Evolutionary conservation across 2,113 vertebrate genomes (phyloP).

Genomic region (Anarrhichthys ocellatus): DNA sequence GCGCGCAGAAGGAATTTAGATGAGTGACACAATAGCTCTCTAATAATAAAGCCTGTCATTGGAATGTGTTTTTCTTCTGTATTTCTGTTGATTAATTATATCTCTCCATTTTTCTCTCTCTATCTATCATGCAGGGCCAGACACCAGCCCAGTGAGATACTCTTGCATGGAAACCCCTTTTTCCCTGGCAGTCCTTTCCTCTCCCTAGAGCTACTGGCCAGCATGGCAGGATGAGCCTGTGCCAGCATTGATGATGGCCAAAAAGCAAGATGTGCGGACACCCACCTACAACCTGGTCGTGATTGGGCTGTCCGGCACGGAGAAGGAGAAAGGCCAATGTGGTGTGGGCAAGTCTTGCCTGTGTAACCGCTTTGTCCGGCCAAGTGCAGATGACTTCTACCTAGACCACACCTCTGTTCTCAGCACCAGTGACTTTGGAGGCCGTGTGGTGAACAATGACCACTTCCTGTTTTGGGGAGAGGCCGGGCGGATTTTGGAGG

Average conservation of each 20-base stretch:
- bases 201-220: constrained; percentile 77
- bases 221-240: constrained; percentile 90
- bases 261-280: constrained; percentile 95
- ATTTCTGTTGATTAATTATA: constrained; percentile 49
- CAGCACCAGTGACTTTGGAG: constrained; percentile 98
- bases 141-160: constrained; percentile 60
- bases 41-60: constrained; percentile 44
- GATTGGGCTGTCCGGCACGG: constrained; percentile 96
- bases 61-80: constrained; percentile 29
- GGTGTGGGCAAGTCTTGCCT: constrained; percentile 97
- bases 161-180: constrained; percentile 79
- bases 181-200: constrained; percentile 65
- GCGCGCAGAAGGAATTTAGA: constrained; percentile 42
- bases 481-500: constrained; percentile 88
- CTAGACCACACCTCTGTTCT: constrained; percentile 97
- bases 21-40: constrained; percentile 41
- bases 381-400: constrained; percentile 94
- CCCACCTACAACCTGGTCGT: constrained; percentile 96
- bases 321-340: constrained; percentile 98
- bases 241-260: constrained; percentile 94
- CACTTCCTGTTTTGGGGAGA: constrained; percentile 99
- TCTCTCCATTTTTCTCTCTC: constrained; percentile 34
- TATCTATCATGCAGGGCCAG: constrained; percentile 64
- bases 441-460: constrained; percentile 97
- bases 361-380: constrained; percentile 96